These are phyloP conservation scores for Malurus leucopterus DNA, from an alignment of 2,797 vertebrate species.

Conservation along the genomic window DNA sequence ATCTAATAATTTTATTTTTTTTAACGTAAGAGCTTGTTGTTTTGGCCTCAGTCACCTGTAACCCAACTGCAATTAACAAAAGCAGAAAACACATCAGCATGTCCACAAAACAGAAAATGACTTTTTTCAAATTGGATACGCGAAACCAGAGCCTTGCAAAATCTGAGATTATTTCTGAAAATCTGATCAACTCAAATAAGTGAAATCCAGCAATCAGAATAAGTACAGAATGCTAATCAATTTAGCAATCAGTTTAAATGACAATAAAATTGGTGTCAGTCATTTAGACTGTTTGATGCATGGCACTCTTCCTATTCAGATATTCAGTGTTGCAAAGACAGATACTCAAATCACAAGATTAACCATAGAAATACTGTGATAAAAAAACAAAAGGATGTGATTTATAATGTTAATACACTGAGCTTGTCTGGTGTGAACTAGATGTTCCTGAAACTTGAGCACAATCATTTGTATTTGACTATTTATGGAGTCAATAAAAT, in stretches of 20 bases:
- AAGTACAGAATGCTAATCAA: not conserved
- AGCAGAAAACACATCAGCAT: not conserved
- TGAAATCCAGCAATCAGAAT: not conserved
- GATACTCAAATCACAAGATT: not conserved
- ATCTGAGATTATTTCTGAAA: not conserved
- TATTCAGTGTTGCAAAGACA: not conserved
- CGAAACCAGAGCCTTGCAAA: not conserved
- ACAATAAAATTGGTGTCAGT: not conserved
- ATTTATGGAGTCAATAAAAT: conserved; percentile 46
- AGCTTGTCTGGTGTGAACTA: conserved; percentile 7
- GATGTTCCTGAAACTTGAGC: conserved; percentile 29
- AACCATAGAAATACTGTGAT: not conserved
- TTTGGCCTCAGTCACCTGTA: not conserved
- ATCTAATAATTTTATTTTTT: not conserved
- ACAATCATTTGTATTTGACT: conserved; percentile 11
- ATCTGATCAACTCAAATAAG: not conserved
- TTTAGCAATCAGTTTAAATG: not conserved
- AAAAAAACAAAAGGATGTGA: not conserved
- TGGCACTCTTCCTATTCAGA: not conserved
- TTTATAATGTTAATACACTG: conserved; percentile 2
- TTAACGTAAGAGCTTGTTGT: not conserved
- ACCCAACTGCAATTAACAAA: not conserved
- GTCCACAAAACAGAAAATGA: not conserved
- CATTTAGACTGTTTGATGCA: not conserved
- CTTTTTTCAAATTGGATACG: not conserved